These are phyloP conservation scores for Telmatherina bonti DNA, from an alignment of 2,797 vertebrate species.

Conservation along the genomic window DNA sequence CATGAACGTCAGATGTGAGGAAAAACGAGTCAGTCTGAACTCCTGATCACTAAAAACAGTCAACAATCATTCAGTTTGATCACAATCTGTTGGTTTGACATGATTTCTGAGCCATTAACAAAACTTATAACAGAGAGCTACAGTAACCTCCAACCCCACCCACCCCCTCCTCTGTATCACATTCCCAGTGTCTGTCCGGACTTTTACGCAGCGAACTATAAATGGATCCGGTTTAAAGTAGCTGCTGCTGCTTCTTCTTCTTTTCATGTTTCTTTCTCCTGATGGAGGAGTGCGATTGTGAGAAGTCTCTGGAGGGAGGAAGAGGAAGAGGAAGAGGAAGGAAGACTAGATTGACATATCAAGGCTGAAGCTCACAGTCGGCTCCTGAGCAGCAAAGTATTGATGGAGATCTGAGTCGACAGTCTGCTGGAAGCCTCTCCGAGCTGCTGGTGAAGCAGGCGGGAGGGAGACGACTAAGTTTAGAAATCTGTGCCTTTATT, in stretches of 20 bases:
- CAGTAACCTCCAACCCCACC: too few relatives aligned
- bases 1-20: neutral
- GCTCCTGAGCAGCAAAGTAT: slow-evolving; percentile 20
- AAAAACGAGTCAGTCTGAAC: too few relatives aligned
- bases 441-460: slow-evolving; percentile 30
- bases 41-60: neutral
- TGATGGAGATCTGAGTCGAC: slow-evolving; percentile 69
- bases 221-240: slow-evolving; percentile 42
- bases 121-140: neutral
- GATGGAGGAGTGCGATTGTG: slow-evolving; percentile 22
- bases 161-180: too few relatives aligned
- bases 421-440: slow-evolving; percentile 60
- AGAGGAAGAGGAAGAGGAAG: slow-evolving; percentile 26
- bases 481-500: slow-evolving; percentile 76
- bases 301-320: slow-evolving; percentile 21
- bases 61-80: neutral
- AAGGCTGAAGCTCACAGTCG: slow-evolving; percentile 49
- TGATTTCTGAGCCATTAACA: too few relatives aligned
- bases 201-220: slow-evolving; percentile 34
- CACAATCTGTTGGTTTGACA: neutral
- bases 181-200: slow-evolving; percentile 47
- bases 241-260: slow-evolving; percentile 21
- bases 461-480: slow-evolving; percentile 23
- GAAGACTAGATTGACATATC: slow-evolving; percentile 52
- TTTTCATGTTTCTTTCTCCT: slow-evolving; percentile 31